phyloP scores from a whole-genome alignment of 2,888 invertebrate species.

The Megastigmus dorsalis region DNA sequence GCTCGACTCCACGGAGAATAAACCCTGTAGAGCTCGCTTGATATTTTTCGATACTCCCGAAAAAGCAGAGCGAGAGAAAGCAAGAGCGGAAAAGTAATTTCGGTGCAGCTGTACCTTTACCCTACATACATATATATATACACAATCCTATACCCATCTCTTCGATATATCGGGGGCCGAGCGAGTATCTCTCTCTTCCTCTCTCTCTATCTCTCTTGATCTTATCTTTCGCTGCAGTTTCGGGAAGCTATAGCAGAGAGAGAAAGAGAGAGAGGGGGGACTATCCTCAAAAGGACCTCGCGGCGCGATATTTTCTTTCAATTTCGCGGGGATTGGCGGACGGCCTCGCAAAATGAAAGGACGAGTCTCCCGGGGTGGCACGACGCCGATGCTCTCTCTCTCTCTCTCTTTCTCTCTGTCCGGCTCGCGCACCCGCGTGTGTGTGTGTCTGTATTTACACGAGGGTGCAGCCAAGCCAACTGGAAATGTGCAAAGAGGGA shows the following conservation, averaged over 20 bases:
- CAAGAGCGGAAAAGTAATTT: conserved; percentile 50
- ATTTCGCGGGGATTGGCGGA: conserved; percentile 58
- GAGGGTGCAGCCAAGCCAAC: conserved; percentile 47
- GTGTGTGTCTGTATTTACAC: conserved; percentile 39
- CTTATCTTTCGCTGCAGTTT: conserved; percentile 41
- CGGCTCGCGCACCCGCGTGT: not conserved
- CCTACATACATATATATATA: not conserved
- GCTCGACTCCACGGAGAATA: conserved; percentile 23
- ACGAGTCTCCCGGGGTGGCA: no score
- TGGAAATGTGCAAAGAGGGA: conserved; percentile 49
- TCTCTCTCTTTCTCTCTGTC: conserved; percentile 17
- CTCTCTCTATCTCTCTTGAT: conserved; percentile 2
- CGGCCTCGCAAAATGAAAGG: conserved; percentile 56
- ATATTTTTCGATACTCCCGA: conserved; percentile 49
- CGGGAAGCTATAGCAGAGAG: not conserved
- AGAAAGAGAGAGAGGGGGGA: not conserved
- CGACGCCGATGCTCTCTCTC: conserved; percentile 4
- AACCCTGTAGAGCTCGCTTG: conserved; percentile 11
- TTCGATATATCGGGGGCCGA: not conserved
- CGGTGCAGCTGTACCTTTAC: conserved; percentile 44
- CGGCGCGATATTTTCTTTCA: conserved; percentile 66
- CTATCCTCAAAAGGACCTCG: conserved; percentile 45
- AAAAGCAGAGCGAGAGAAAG: conserved; percentile 15
- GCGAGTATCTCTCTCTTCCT: not conserved
- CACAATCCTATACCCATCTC: no score